Evolutionary conservation across 2,113 vertebrate species (phyloP), one percentile per base, ranked within the genome.

Genomic region (Elephas maximus): DNA sequence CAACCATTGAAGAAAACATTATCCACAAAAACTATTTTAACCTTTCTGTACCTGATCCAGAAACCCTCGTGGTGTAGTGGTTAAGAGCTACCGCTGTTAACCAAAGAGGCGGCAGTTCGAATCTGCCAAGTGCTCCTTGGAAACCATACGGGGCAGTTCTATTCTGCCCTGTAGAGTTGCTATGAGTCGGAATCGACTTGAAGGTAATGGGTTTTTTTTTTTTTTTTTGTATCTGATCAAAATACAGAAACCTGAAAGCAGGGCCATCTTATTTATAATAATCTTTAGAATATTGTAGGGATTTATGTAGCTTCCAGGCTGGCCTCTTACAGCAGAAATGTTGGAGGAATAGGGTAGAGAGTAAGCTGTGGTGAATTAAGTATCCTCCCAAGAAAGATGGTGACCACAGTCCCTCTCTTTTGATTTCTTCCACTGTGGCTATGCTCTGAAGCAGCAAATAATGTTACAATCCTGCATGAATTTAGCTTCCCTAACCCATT

Each of bases 1-100:
- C 73, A 93, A 89, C 67, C 88, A 79, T 37, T 92, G 89, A 91
- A 83, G 78, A 94, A 95, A 93, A 84, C 24, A 92, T 93, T 94
- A 93, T 73, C 45, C 30, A 82, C 60, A 69, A 89, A 95, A 87
- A 51, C 69, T 45, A 89, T 95, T 89, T 94, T 94, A 96, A 92
- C 28, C 44, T 95, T 94, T 93, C 44, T 65, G 12, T 77, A 48
- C 87, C 14, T 57, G 53, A 95, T 88, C 57, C 37, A 37, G 37
- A 37, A 37, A 37, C 37, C 37, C 37, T 37, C 37, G 37, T 37
- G 37, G 37, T 37, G 37, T 37, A 37, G 37, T 37, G 37, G 37
- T 37, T 37, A 37, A 37, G 37, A 37, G 37, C 37, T 37, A 37
- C 37, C 37, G 37, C 37, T 37, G 37, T 37, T 37, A 37, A 37